Conservation (phyloP, 2,113 vertebrate genomes). For the Calonectris borealis region DNA sequence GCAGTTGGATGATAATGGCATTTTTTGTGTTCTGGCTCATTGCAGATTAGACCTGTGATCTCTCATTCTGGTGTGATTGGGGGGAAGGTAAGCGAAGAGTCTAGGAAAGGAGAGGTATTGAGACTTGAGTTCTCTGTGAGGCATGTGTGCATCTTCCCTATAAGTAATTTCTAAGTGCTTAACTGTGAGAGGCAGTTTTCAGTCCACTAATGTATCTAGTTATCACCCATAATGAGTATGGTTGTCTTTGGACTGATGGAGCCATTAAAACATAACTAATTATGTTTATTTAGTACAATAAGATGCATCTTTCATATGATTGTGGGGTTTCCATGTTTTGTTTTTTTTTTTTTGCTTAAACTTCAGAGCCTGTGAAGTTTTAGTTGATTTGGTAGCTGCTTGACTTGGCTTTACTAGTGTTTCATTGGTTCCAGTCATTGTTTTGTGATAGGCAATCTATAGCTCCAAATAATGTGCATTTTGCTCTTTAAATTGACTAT, state of each 20-base stretch:
- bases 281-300: neutral
- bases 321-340: neutral
- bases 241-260: neutral
- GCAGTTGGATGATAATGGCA: neutral
- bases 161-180: neutral
- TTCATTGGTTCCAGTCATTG: neutral
- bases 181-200: neutral
- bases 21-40: neutral
- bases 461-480: constrained; percentile 38
- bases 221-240: neutral
- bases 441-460: neutral
- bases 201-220: neutral
- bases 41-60: neutral
- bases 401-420: neutral
- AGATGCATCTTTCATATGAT: neutral
- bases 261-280: neutral
- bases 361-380: neutral
- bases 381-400: neutral
- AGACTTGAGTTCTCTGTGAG: neutral
- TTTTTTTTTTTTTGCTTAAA: neutral
- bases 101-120: neutral
- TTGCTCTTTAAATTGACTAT: constrained; percentile 15
- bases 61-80: neutral
- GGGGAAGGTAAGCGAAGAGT: neutral
- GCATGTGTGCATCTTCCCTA: neutral